Evolutionary conservation across 2,797 vertebrate genomes (phyloP).

Genomic region (Notamacropus eugenii): DNA sequence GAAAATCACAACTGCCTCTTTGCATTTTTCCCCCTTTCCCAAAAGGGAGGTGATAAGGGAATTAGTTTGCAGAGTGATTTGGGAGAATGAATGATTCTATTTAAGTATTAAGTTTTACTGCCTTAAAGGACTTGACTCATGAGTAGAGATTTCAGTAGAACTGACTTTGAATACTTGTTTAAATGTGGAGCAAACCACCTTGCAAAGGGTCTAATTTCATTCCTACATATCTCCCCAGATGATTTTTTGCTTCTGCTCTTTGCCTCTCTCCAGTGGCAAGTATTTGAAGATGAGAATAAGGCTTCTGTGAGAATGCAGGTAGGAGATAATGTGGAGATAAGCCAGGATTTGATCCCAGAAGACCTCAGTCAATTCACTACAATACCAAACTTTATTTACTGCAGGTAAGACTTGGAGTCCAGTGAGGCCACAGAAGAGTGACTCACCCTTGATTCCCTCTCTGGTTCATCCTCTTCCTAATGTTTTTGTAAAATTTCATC

Average conservation of each 20-base stretch:
- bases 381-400: constrained; percentile 85
- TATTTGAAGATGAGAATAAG: constrained; percentile 88
- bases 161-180: accelerated
- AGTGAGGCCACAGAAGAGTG: accelerated
- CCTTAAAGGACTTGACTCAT: background rate
- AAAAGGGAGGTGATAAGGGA: background rate
- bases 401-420: constrained; percentile 77
- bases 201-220: background rate
- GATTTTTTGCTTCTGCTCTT: constrained; percentile 88
- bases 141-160: background rate
- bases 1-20: background rate
- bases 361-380: constrained; percentile 85
- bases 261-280: constrained; percentile 89
- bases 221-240: constrained; percentile 75
- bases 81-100: background rate
- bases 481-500: background rate
- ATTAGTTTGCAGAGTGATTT: background rate
- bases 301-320: constrained; percentile 81
- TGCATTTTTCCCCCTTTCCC: background rate
- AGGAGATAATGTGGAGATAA: constrained; percentile 87
- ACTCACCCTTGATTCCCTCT: background rate
- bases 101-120: background rate
- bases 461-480: background rate
- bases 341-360: constrained; percentile 83
- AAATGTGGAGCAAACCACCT: background rate